Evolutionary conservation across 2,113 vertebrate genomes (phyloP), one percentile per base, ranked within the genome.

Genomic region (Colius striatus): DNA sequence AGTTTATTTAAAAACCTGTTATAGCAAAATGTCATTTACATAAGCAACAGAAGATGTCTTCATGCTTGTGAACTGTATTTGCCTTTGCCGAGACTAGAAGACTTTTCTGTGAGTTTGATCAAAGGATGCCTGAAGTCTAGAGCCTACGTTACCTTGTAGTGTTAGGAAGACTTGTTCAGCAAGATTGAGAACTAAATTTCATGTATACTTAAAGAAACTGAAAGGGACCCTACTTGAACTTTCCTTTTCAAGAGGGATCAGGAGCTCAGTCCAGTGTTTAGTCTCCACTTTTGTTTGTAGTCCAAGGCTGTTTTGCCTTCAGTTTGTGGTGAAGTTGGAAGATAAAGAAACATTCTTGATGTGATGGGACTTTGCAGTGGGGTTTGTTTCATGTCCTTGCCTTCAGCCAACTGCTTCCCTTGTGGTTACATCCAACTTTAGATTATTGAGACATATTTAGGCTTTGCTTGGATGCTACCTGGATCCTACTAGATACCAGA

Each of bases 1-100:
- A 73, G 89, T 91, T 95, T 94, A 91, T 97, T 91, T 95, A 89
- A 92, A 96, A 92, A 83, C 47, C 29, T 83, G 54, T 51, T 87
- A 55, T 0, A 91, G 67, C 67, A 94, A 77, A 91, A 91, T 82
- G 47, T 75, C 62, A 95, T 97, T 95, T 95, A 95, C 47, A 85
- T 94, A 94, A 92, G 93, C 55, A 77, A 29, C n/a, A 84, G 82
- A 76, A 83, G 74, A 81, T 61, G 41, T 41, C 75, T 94, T 79
- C 47, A 19, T 62, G 25, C 22, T 65, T 65, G 68, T 51, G 71
- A 84, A 57, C 38, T 87, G 43, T 66, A 1, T 47, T 75, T 91
- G 75, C 62, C 58, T 84, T 87, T 89, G 32, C 63, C 73, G 77
- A 79, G 15, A 13, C 30, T 54, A 6, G 22, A 32, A 62, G 55